Conservation (phyloP, 2,888 invertebrate species). For the Drosophila emarginata region DNA sequence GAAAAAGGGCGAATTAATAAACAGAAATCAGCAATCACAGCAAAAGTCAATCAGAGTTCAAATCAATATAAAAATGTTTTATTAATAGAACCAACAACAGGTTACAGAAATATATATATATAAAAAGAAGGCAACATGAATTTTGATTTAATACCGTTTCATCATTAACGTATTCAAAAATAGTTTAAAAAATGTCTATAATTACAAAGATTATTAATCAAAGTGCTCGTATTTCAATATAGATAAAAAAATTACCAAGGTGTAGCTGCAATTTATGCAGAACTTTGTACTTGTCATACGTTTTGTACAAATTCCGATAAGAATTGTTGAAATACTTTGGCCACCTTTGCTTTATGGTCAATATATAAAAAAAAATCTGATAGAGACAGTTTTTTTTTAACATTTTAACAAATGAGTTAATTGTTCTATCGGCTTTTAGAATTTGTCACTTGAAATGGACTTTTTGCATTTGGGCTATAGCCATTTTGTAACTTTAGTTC, state of each 20-base stretch:
- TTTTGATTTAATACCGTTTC: not conserved
- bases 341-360: not conserved
- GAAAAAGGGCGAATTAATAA: constrained; percentile 63
- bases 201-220: not conserved
- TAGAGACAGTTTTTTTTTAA: not conserved
- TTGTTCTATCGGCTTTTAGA: no score
- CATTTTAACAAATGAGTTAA: no score
- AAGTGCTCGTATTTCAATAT: not conserved
- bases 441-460: no score
- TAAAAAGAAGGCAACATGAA: not conserved
- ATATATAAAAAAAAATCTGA: not conserved
- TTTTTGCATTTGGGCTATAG: no score
- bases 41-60: constrained; percentile 71
- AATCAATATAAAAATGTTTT: constrained; percentile 72
- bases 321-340: not conserved
- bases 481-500: no score
- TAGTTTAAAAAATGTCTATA: not conserved
- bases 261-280: not conserved
- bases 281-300: constrained; percentile 24
- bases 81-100: constrained; percentile 47
- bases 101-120: not conserved
- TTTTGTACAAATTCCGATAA: not conserved
- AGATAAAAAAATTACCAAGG: constrained; percentile 5
- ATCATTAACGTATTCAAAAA: not conserved
- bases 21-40: constrained; percentile 67